Evolutionary conservation across 2,888 invertebrate species (phyloP).

Genomic region (Macrosiphum euphorbiae): DNA sequence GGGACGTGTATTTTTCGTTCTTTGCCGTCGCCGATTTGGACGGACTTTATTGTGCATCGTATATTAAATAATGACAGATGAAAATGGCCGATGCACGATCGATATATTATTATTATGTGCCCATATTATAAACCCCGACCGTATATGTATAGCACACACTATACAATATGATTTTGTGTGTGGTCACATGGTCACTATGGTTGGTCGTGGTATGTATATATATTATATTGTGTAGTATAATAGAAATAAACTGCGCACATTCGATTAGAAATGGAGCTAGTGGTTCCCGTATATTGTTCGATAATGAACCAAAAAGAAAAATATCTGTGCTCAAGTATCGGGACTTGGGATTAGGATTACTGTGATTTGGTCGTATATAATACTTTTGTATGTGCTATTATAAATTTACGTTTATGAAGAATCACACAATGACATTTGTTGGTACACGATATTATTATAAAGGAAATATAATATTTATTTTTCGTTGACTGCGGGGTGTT

Average conservation of each 20-base stretch:
- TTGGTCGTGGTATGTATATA: neutral
- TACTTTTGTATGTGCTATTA: neutral
- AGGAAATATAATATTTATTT: neutral
- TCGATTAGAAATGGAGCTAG: neutral
- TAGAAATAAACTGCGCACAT: neutral
- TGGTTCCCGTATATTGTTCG: neutral
- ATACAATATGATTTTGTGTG: neutral
- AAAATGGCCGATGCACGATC: constrained; percentile 6
- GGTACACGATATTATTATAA: neutral
- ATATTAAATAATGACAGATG: constrained; percentile 3
- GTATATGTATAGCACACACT: neutral
- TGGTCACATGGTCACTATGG: neutral
- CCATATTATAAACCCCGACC: neutral
- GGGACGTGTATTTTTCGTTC: neutral
- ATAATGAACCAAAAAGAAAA: neutral
- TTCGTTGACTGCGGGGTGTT: neutral
- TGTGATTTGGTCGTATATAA: neutral
- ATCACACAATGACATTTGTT: neutral
- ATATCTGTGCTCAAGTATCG: neutral
- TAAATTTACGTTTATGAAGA: neutral
- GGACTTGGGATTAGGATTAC: neutral
- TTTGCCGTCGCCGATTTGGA: neutral
- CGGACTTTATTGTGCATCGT: neutral
- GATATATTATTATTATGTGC: neutral
- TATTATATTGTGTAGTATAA: neutral